Evolutionary conservation across 2,113 vertebrate species (phyloP).

Genomic region (Tautogolabrus adspersus): DNA sequence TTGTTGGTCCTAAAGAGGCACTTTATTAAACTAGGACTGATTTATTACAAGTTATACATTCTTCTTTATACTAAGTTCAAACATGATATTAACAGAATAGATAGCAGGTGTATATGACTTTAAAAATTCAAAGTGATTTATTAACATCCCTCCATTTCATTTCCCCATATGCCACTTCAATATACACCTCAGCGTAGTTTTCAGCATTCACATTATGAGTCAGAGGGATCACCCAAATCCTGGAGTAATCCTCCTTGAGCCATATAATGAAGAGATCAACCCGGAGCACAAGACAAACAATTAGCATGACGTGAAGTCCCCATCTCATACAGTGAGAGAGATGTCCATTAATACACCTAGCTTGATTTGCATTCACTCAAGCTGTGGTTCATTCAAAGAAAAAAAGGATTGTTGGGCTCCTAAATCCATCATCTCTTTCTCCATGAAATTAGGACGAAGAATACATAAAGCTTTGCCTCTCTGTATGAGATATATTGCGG

Average conservation of each 20-base stretch:
- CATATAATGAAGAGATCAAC: slow-evolving; percentile 89
- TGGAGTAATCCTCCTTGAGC: slow-evolving; percentile 81
- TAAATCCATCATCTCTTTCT: slow-evolving; percentile 81
- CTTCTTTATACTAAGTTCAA: neutral
- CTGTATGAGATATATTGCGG: slow-evolving; percentile 72
- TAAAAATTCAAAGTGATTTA: slow-evolving; percentile 24
- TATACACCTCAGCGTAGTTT: slow-evolving; percentile 75
- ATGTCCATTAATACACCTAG: slow-evolving; percentile 84
- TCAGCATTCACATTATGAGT: slow-evolving; percentile 85
- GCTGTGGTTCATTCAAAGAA: slow-evolving; percentile 77
- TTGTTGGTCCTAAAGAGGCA: too few relatives aligned
- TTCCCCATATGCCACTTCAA: slow-evolving; percentile 24
- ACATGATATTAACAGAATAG: neutral
- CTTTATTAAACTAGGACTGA: neutral
- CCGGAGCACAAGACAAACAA: slow-evolving; percentile 84
- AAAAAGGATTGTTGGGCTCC: slow-evolving; percentile 66
- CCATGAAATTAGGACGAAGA: slow-evolving; percentile 70
- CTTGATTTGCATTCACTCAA: slow-evolving; percentile 77
- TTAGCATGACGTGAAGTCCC: slow-evolving; percentile 81
- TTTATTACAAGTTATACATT: neutral
- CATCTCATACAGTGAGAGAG: slow-evolving; percentile 84
- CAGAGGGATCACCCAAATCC: slow-evolving; percentile 85
- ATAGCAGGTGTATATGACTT: neutral
- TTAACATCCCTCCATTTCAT: neutral
- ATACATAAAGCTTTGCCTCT: slow-evolving; percentile 68